These are phyloP conservation scores for Paralvinella palmiformis DNA, from an alignment of 1,140 invertebrate genomes.

Conservation along the genomic window DNA sequence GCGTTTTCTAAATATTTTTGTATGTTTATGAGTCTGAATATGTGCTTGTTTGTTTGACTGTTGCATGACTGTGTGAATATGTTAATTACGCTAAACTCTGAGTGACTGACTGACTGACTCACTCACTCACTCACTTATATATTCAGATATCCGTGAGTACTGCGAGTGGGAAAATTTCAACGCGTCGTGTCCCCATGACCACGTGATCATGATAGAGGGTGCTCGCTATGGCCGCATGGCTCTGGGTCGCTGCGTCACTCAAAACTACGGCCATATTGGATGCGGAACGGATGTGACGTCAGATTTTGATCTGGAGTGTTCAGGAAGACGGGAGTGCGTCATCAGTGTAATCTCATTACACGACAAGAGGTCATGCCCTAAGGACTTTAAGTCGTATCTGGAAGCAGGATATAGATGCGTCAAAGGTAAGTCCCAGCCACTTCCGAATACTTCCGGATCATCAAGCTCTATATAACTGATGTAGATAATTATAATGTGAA, in stretches of 20 bases:
- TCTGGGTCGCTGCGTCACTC: constrained; percentile 15
- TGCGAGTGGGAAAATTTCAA: constrained; percentile 19
- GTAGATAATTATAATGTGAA: too few species aligned
- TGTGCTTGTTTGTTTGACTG: too few species aligned
- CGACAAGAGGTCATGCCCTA: constrained; percentile 17
- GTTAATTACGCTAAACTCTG: too few species aligned
- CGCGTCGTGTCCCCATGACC: constrained; percentile 8
- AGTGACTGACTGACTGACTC: too few species aligned
- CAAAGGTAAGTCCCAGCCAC: constrained; percentile 13
- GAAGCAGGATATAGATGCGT: constrained; percentile 14
- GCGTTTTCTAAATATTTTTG: too few species aligned
- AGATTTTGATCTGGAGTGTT: constrained; percentile 15
- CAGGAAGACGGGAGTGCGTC: constrained; percentile 9
- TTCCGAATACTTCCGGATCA: too few species aligned
- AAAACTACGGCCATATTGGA: constrained; percentile 21
- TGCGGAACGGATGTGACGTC: constrained; percentile 18
- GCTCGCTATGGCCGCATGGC: constrained; percentile 19
- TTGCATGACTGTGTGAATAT: too few species aligned
- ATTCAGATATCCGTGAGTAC: constrained; percentile 17
- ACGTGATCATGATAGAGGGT: constrained; percentile 8
- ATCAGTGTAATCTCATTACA: constrained; percentile 18
- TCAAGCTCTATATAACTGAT: too few species aligned
- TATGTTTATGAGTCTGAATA: too few species aligned
- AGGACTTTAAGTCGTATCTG: constrained; percentile 20
- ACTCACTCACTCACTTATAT: too few species aligned